Base-by-base conservation (phyloP, 2,888 invertebrate species). In the Aricia artaxerxes region DNA sequence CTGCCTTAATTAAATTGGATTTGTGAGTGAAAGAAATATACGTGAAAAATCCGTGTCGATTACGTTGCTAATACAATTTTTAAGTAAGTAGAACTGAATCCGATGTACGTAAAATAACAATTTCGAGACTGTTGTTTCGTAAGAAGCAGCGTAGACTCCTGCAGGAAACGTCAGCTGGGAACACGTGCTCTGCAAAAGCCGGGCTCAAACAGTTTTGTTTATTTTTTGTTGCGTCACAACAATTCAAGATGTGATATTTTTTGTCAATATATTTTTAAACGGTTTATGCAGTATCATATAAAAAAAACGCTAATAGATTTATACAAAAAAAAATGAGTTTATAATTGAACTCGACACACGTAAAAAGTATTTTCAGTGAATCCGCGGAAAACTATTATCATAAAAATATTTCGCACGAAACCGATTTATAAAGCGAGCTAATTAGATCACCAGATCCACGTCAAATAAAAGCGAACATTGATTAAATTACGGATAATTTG, bases 1-100 rank as follows among this genome's bases (percentile, higher is more conserved):
- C 89, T 90, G 93, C 93, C 92, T 94, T 94, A 94, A 94, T 94
- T 94, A 94, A 94, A 94, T 94, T 94, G 93, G 93, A 94, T 94
- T 93, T 93, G 93, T 90, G 91, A 91, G 88, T 90, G 90, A 93
- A 94, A 92, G 93, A 93, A 93, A 93, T 93, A 91, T 93, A 92
- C 91, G 92, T 91, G 91, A 92, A 93, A 92, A 93, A 92, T 90
- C 92, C 92, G 89, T 92, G 93, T 93, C 92, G 92, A 93, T 94
- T 93, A 91, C 91, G 89, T 90, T 90, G 90, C 75, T 49, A 49
- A 75, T 75, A 49, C 69, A 69, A 69, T 69, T 69, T 69, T 38
- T 35, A 38, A 69, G 35, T 38, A 35, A 38, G 35, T 31, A 64
- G 11, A 24, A 61, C 24, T 31, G 31, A 31, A 24, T 6, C 64